Evolutionary conservation across 2,797 vertebrate genomes (phyloP).

Genomic region (Pangasius djambal): DNA sequence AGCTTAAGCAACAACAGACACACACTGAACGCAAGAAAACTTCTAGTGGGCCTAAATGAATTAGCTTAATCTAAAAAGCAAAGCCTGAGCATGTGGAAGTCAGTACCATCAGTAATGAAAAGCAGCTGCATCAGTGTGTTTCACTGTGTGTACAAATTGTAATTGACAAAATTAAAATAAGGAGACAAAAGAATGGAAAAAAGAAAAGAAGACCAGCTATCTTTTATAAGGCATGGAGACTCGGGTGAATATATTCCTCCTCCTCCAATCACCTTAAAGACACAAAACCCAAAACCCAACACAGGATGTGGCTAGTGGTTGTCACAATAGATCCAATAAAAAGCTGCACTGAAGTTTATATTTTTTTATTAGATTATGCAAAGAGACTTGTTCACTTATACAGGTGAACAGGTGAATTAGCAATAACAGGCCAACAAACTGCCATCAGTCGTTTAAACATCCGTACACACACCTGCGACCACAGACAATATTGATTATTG

Average conservation of each 20-base stretch:
- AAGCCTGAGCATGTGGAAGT: not conserved
- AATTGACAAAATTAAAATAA: not conserved
- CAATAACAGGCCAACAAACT: not conserved
- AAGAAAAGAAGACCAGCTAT: not conserved
- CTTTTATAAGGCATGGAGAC: not conserved
- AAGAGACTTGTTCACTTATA: not conserved
- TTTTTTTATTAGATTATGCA: no score
- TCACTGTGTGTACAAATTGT: not conserved
- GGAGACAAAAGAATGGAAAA: not conserved
- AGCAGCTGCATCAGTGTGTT: not conserved
- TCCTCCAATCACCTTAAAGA: not conserved
- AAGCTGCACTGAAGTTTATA: not conserved
- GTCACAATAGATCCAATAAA: not conserved
- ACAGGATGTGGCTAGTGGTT: not conserved
- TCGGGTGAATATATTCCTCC: not conserved
- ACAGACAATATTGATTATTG: conserved; percentile 34
- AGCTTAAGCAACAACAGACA: not conserved
- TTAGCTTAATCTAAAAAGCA: not conserved
- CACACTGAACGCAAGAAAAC: not conserved
- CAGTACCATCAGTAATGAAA: not conserved
- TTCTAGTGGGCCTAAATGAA: not conserved
- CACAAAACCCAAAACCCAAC: not conserved
- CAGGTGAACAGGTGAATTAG: not conserved
- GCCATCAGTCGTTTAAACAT: conserved; percentile 3
- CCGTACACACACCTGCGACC: conserved; percentile 16